Conservation (phyloP, 2,113 vertebrate species). For the Gasterosteus nipponicus region DNA sequence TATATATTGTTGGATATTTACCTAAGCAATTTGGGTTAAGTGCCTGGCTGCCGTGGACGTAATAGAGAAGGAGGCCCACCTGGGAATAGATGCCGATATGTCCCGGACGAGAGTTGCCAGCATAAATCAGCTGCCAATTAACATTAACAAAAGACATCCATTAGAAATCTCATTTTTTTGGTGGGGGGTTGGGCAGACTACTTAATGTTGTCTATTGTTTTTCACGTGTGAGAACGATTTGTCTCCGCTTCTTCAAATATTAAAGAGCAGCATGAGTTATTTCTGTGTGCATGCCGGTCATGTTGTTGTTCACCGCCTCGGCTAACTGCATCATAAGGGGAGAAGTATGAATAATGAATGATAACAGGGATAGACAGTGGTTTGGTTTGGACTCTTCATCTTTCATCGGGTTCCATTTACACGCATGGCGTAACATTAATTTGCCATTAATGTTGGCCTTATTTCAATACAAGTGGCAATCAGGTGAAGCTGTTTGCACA, state of each 20-base stretch:
- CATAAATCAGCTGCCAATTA: constrained; percentile 67
- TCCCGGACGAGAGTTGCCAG: constrained; percentile 57
- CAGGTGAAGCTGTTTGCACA: constrained; percentile 27
- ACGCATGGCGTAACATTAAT: constrained; percentile 17
- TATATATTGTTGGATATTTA: constrained; percentile 73
- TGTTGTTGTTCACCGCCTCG: constrained; percentile 53
- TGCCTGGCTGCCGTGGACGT: constrained; percentile 51
- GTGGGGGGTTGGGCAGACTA: constrained; percentile 27
- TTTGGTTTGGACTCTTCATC: constrained; percentile 50
- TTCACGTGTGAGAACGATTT: constrained; percentile 55
- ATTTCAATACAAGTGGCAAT: constrained; percentile 27
- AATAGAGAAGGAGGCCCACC: constrained; percentile 50
- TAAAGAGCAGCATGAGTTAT: constrained; percentile 63
- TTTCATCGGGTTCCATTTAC: constrained; percentile 46
- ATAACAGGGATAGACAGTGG: constrained; percentile 35
- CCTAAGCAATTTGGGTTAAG: constrained; percentile 72
- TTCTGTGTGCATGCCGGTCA: constrained; percentile 28
- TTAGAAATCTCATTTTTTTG: constrained; percentile 48
- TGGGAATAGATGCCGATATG: constrained; percentile 70
- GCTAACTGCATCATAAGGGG: constrained; percentile 59
- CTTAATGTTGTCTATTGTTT: constrained; percentile 57
- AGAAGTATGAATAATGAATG: constrained; percentile 72
- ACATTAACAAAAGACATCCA: constrained; percentile 65
- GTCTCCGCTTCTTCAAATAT: constrained; percentile 70
- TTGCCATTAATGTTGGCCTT: not conserved